A percentile compares a stretch with the other conserved stretches of the same genome.
Evolutionary conservation across 1,140 invertebrate genomes (phyloP).

Genomic region (Pogonomyrmex californicus): DNA sequence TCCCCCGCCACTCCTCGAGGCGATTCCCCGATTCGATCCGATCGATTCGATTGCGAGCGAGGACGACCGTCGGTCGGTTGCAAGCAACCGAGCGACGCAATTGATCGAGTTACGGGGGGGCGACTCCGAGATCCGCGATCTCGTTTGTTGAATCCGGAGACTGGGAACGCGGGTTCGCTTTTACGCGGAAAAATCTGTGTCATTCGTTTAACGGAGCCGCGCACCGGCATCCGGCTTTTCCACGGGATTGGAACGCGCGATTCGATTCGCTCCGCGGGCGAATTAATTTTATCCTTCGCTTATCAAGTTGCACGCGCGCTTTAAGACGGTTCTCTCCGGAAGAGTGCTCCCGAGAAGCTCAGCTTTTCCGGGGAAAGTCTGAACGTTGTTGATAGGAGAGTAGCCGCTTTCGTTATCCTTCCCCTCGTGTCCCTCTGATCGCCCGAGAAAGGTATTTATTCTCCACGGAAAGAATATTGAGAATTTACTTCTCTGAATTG

Average conservation of each 20-base stretch:
- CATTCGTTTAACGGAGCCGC: slow-evolving; percentile 62
- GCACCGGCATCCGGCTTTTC: slow-evolving; percentile 47
- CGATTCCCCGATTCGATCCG: slow-evolving; percentile 27
- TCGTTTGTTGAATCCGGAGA: slow-evolving; percentile 55
- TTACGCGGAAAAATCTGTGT: slow-evolving; percentile 63
- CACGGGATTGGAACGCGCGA: slow-evolving; percentile 48
- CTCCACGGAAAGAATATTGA: background rate
- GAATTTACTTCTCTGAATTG: slow-evolving; percentile 14
- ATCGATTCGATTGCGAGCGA: slow-evolving; percentile 41
- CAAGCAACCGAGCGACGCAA: slow-evolving; percentile 36
- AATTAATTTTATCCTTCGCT: slow-evolving; percentile 63
- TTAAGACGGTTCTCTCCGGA: slow-evolving; percentile 47
- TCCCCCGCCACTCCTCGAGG: slow-evolving; percentile 6
- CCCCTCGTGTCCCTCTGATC: background rate
- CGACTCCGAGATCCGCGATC: slow-evolving; percentile 54
- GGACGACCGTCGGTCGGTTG: slow-evolving; percentile 1
- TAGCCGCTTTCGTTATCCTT: slow-evolving; percentile 7
- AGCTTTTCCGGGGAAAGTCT: slow-evolving; percentile 18
- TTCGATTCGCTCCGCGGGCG: slow-evolving; percentile 54
- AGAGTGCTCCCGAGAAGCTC: slow-evolving; percentile 42
- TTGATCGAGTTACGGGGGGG: slow-evolving; percentile 55
- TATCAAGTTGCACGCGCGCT: slow-evolving; percentile 63
- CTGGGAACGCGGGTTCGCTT: slow-evolving; percentile 53
- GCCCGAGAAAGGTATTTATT: slow-evolving; percentile 3
- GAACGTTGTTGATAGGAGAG: slow-evolving; percentile 39